phyloP scores from a whole-genome alignment of 1,140 invertebrate species.

The Heliothis virescens region DNA sequence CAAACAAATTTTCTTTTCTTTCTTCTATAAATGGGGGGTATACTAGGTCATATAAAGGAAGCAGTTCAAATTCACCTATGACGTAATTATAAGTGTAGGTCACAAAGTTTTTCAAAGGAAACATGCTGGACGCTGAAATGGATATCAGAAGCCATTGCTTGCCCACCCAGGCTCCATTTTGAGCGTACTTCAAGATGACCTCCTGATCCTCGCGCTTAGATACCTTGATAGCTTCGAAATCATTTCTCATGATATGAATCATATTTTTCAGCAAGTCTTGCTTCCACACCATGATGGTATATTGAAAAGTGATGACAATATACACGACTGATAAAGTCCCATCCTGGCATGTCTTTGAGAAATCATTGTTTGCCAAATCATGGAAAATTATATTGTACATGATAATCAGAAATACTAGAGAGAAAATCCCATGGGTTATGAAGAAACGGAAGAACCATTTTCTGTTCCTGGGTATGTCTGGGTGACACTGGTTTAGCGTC shows the following conservation, averaged over 20 bases:
- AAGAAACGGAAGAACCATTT: slow-evolving; percentile 62
- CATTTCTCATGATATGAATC: slow-evolving; percentile 60
- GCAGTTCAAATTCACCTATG: slow-evolving; percentile 56
- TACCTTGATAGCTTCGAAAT: slow-evolving; percentile 51
- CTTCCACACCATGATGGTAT: slow-evolving; percentile 56
- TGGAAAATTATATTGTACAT: slow-evolving; percentile 59
- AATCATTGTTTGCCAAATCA: slow-evolving; percentile 63
- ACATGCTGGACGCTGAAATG: slow-evolving; percentile 41
- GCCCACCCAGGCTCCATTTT: slow-evolving; percentile 54
- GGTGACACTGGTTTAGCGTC: slow-evolving; percentile 61
- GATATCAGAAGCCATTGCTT: slow-evolving; percentile 58
- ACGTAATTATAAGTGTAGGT: slow-evolving; percentile 54
- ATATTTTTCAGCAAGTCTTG: slow-evolving; percentile 55
- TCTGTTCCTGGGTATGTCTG: slow-evolving; percentile 58
- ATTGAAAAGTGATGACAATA: slow-evolving; percentile 57
- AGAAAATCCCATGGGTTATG: slow-evolving; percentile 54
- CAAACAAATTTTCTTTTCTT: slow-evolving; percentile 51
- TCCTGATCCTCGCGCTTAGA: slow-evolving; percentile 51
- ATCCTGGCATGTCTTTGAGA: slow-evolving; percentile 62
- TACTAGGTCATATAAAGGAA: slow-evolving; percentile 61
- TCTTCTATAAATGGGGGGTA: slow-evolving; percentile 62
- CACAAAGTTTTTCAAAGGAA: slow-evolving; percentile 53
- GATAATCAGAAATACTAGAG: slow-evolving; percentile 49
- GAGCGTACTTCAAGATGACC: slow-evolving; percentile 56
- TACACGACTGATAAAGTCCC: slow-evolving; percentile 60